Percentiles rank a stretch among this genome's conserved stretches.
Conservation (phyloP, 2,113 vertebrate genomes). For the Neopipo cinnamomea region DNA sequence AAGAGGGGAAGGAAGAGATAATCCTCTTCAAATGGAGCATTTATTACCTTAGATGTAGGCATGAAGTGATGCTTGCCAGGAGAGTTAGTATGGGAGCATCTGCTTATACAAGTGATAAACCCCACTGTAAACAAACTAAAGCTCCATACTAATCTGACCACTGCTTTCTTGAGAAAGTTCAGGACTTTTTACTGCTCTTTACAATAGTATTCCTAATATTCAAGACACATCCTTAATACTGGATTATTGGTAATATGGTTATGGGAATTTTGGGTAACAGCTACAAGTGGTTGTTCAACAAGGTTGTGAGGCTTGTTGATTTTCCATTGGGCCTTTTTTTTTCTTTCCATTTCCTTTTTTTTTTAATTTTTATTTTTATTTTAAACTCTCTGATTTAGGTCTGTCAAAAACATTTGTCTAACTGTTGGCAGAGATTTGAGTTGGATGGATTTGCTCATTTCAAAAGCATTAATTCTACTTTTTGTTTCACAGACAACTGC, state of each 20-base stretch:
- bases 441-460: neutral
- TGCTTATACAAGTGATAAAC: slow-evolving; percentile 14
- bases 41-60: neutral
- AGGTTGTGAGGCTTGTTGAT: neutral
- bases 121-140: slow-evolving; percentile 23
- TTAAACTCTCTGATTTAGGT: neutral
- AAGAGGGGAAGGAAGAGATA: slow-evolving; percentile 33
- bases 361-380: neutral
- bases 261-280: neutral
- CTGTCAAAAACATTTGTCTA: neutral
- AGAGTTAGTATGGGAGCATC: neutral
- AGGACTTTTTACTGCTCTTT: neutral
- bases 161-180: neutral
- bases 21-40: slow-evolving; percentile 55
- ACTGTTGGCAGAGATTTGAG: neutral
- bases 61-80: neutral
- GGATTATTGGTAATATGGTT: neutral
- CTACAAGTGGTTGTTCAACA: neutral
- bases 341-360: fast-evolving
- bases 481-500: neutral
- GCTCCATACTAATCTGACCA: neutral
- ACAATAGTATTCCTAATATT: neutral
- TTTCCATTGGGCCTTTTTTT: fast-evolving
- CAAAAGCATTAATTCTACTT: neutral
- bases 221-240: neutral